Conservation (phyloP, 2,888 invertebrate genomes). For the Chalcis sispes region DNA sequence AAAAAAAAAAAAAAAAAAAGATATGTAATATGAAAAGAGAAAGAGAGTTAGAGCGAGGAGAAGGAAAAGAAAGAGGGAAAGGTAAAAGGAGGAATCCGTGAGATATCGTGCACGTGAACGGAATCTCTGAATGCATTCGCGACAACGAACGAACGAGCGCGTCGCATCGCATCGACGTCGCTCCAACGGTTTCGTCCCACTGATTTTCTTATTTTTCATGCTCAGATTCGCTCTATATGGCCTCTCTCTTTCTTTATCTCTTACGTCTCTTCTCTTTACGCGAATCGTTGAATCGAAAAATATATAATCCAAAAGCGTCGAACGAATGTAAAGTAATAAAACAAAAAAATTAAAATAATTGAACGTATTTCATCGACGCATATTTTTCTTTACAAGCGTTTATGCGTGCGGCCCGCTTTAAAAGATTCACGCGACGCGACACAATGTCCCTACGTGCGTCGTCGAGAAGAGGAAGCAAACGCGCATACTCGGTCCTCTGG, state of each 20-base stretch:
- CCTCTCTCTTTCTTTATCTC: conserved; percentile 1
- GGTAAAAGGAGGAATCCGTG: conserved; percentile 20
- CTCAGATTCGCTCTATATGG: too few species aligned
- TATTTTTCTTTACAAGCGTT: too few species aligned
- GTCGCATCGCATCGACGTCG: conserved; percentile 23
- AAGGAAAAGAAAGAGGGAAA: background rate
- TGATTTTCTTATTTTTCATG: conserved; percentile 28
- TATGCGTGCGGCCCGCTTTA: too few species aligned
- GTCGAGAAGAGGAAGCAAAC: too few species aligned
- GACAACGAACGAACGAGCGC: background rate
- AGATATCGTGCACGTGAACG: conserved; percentile 46
- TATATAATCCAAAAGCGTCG: too few species aligned
- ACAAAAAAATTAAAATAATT: too few species aligned
- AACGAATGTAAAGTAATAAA: too few species aligned
- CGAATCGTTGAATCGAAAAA: background rate
- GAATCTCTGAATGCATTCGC: conserved; percentile 25
- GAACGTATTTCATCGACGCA: too few species aligned
- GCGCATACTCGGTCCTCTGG: too few species aligned
- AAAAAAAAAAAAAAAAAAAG: background rate
- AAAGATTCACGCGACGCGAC: too few species aligned
- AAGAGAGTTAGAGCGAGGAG: background rate
- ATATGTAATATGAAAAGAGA: background rate
- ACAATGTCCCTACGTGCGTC: too few species aligned
- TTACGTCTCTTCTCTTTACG: background rate
- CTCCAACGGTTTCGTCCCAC: conserved; percentile 23